Evolutionary conservation across 2,888 invertebrate species (phyloP).

Genomic region (Heliconius hortense): DNA sequence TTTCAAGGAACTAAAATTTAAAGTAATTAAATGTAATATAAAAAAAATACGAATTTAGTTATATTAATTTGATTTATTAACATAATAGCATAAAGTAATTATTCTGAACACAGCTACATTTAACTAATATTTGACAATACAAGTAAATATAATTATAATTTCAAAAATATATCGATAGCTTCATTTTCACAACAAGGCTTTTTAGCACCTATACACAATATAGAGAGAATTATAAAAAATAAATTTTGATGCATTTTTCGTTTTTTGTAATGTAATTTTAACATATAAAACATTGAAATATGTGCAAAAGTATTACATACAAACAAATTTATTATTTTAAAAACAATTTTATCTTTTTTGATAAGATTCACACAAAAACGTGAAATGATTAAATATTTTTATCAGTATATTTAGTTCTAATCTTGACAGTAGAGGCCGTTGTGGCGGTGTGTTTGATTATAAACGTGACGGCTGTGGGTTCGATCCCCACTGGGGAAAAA

Average conservation of each 20-base stretch:
- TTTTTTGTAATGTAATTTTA: background rate
- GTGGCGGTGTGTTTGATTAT: background rate
- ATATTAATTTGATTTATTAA: conserved; percentile 65
- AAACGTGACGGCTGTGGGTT: background rate
- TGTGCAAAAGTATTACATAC: background rate
- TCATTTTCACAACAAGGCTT: conserved; percentile 29
- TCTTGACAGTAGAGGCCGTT: background rate
- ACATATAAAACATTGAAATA: background rate
- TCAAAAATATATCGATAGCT: conserved; percentile 30
- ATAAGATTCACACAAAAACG: background rate
- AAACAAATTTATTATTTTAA: background rate
- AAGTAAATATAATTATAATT: conserved; percentile 36
- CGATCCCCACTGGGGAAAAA: background rate
- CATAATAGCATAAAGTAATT: conserved; percentile 43
- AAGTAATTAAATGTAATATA: background rate
- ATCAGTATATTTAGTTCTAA: background rate
- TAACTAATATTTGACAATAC: conserved; percentile 9
- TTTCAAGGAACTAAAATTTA: background rate
- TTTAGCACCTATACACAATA: conserved; percentile 29
- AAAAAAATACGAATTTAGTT: conserved; percentile 36
- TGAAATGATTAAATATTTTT: conserved; percentile 1
- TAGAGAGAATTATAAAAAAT: background rate
- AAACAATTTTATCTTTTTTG: conserved; percentile 4
- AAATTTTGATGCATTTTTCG: background rate
- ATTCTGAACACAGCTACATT: conserved; percentile 32